These are phyloP conservation scores for Eurytoma adleriae DNA, from an alignment of 2,888 invertebrate species.

Conservation along the genomic window DNA sequence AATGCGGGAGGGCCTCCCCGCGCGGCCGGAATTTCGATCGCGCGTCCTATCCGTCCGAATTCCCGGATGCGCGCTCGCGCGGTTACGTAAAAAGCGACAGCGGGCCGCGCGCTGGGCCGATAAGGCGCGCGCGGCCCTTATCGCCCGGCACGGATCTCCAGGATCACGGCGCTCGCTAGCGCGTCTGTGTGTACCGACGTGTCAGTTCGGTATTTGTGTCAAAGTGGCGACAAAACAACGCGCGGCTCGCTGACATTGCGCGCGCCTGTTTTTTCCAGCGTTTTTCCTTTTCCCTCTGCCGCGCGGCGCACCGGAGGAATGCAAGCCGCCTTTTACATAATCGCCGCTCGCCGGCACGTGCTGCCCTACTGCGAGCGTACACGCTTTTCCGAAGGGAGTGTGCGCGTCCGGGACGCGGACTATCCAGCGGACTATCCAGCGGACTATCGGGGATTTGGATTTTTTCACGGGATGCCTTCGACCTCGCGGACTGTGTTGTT, in stretches of 20 bases:
- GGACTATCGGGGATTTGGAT: neutral
- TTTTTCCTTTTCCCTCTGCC: constrained; percentile 25
- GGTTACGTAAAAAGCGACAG: too few species aligned
- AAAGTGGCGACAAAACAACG: constrained; percentile 52
- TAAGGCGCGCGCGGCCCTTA: neutral
- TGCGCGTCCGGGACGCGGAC: too few species aligned
- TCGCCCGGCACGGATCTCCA: constrained; percentile 9
- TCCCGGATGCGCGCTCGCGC: too few species aligned
- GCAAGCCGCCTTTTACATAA: constrained; percentile 43
- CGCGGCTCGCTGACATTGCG: constrained; percentile 34
- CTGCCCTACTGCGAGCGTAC: neutral
- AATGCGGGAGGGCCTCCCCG: too few species aligned
- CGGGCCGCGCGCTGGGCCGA: too few species aligned
- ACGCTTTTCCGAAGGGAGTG: neutral
- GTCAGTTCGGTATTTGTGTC: constrained; percentile 61
- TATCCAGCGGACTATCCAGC: too few species aligned
- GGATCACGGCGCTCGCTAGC: neutral
- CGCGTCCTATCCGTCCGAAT: too few species aligned
- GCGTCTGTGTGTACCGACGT: constrained; percentile 22
- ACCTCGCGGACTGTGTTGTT: too few species aligned
- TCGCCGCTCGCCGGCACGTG: neutral
- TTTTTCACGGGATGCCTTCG: neutral
- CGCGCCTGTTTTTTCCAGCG: constrained; percentile 27
- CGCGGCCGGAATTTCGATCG: too few species aligned
- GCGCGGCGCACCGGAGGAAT: constrained; percentile 16